A percentile compares a stretch with the other conserved stretches of the same genome.
Evolutionary conservation across 1,140 invertebrate genomes (phyloP).

Genomic region (Drosophila pachea): DNA sequence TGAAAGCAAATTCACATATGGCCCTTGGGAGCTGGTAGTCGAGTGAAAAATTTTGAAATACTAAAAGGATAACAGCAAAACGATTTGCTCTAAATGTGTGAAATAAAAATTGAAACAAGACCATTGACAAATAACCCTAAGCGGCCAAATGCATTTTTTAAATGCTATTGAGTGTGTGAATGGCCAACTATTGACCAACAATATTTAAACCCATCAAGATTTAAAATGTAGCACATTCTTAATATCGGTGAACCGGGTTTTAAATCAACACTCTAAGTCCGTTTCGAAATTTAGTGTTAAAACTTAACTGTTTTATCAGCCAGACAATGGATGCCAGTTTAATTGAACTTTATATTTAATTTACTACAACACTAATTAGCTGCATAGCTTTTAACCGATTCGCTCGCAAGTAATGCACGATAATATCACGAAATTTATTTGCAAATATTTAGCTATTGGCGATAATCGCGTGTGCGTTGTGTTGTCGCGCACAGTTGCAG

Average conservation of each 20-base stretch:
- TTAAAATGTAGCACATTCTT: background rate
- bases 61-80: conserved; percentile 55
- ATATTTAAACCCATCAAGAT: background rate
- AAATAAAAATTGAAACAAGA: conserved; percentile 65
- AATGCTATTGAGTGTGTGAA: conserved; percentile 8
- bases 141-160: conserved; percentile 51
- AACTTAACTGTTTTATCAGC: conserved; percentile 47
- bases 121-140: conserved; percentile 39
- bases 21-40: conserved; percentile 43
- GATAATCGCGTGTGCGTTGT: conserved; percentile 22
- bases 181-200: background rate
- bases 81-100: conserved; percentile 66
- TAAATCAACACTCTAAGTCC: background rate
- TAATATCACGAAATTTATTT: conserved; percentile 29
- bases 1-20: conserved; percentile 19
- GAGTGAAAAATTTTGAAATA: conserved; percentile 49
- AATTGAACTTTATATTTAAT: conserved; percentile 43
- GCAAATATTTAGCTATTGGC: conserved; percentile 4
- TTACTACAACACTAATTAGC: conserved; percentile 35
- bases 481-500: conserved; percentile 56
- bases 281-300: conserved; percentile 3
- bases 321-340: background rate
- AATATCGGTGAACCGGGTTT: conserved; percentile 3
- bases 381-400: conserved; percentile 25
- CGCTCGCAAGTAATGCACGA: conserved; percentile 25